Base-by-base conservation (phyloP, 2,113 vertebrate genomes). In the Psilopsiagon aymara region DNA sequence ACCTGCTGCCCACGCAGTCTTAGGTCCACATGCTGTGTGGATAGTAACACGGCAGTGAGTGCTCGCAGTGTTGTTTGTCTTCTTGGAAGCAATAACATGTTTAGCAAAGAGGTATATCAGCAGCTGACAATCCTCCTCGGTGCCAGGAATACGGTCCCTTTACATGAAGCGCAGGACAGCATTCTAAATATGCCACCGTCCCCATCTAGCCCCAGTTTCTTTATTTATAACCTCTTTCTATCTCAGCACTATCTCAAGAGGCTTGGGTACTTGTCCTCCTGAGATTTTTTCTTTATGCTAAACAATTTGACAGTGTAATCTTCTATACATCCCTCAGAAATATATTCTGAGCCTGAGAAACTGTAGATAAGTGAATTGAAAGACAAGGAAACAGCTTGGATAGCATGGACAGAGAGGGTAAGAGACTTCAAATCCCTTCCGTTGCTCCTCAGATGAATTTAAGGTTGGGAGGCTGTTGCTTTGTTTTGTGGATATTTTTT, bases 141-240 rank as follows among this genome's bases (percentile, higher is more conserved):
- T 92, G 86, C 75, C 83, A 94, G 57, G 74, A 95, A 68, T 37
- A 52, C 11, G 39, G 79, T 85, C 55, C 37, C 44, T 86, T 43
- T 82, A 59, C n/a, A 49, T 24, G 69, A 88, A 69, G 66, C 16
- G 13, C 95, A 95, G 89, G 86, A 73, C 53, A 80, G 91, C 94
- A 94, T 67, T 90, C 77, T 91, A 75, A 59, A 59, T 79, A 35
- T 66, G 55, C 69, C 41, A 76, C 57, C 39, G 20, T 70, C 14
- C 9, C 35, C 44, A 35, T 69, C 46, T 47, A 77, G n/a, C 53
- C 49, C 44, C 20, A 29, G 16, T 74, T 93, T 83, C 52, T 75
- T 96, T 90, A 94, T 94, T 97, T 97, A 89, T 86, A 95, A 92
- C 25, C 49, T 51, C 29, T 86, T 95, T 93, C 91, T 76, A 79